Conservation (phyloP, 2,888 invertebrate species). For the Girardia tigrina region DNA sequence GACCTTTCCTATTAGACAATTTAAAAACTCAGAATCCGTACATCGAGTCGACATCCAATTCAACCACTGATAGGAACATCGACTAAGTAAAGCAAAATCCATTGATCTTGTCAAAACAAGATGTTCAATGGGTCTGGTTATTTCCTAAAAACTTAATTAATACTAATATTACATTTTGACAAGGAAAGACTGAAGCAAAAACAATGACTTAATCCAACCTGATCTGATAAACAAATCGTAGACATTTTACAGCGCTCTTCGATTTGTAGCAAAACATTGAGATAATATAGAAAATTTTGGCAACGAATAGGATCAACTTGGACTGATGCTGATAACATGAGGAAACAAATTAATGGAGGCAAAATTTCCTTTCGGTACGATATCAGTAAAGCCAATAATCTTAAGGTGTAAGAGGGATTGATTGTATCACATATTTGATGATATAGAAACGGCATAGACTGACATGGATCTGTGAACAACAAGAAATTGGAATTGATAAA, state of each 20-base stretch:
- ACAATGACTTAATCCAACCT: too few relatives aligned
- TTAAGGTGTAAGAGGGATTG: neutral
- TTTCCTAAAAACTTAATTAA: neutral
- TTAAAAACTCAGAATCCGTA: neutral
- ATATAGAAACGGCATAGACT: slow-evolving; percentile 6
- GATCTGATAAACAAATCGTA: too few relatives aligned
- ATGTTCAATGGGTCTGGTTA: neutral
- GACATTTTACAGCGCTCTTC: slow-evolving; percentile 1
- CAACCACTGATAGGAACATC: slow-evolving; percentile 1
- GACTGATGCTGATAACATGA: neutral
- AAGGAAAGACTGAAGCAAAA: neutral
- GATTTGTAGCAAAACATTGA: neutral
- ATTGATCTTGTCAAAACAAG: neutral
- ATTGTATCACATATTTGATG: slow-evolving; percentile 8
- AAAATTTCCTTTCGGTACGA: neutral
- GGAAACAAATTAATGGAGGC: neutral
- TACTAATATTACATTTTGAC: neutral
- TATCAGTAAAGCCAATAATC: neutral
- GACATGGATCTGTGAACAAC: slow-evolving; percentile 1
- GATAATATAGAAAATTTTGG: neutral
- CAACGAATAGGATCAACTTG: neutral
- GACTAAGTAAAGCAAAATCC: slow-evolving; percentile 15
- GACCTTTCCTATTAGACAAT: neutral
- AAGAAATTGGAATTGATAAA: slow-evolving; percentile 12
- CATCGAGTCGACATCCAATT: slow-evolving; percentile 16